Conservation (phyloP, 2,113 vertebrate species). For the Perognathus longimembris region DNA sequence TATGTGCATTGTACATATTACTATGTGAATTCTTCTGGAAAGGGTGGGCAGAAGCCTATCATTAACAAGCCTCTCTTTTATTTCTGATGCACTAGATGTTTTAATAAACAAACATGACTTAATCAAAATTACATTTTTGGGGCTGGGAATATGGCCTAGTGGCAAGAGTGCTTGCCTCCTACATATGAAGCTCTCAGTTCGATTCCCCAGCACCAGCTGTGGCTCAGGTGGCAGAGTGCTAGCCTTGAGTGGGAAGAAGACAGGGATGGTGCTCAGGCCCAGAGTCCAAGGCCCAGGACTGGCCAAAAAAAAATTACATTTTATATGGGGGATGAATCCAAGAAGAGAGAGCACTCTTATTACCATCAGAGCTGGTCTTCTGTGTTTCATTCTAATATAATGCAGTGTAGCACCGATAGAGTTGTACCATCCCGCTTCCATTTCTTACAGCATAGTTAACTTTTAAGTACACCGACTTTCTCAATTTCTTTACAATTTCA, state of each 20-base stretch:
- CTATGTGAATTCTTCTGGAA: not conserved
- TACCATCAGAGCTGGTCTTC: not conserved
- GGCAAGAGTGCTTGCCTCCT: too few relatives aligned
- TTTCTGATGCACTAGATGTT: not conserved
- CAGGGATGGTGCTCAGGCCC: too few relatives aligned
- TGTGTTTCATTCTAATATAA: not conserved
- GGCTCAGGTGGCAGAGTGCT: too few relatives aligned
- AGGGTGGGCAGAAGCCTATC: not conserved
- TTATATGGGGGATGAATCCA: not conserved
- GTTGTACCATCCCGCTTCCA: not conserved
- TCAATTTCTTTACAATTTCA: not conserved
- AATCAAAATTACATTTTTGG: not conserved
- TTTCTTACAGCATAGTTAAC: constrained; percentile 12
- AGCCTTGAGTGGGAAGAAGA: too few relatives aligned
- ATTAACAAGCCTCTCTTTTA: not conserved
- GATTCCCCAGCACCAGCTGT: too few relatives aligned
- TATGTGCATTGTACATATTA: not conserved
- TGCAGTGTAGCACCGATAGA: not conserved
- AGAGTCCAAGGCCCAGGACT: too few relatives aligned
- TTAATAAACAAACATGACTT: not conserved
- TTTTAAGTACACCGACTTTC: not conserved
- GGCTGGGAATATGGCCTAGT: too few relatives aligned
- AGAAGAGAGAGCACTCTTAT: not conserved
- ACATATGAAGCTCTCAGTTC: too few relatives aligned
- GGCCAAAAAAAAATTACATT: too few relatives aligned